These are phyloP conservation scores for Barypeithes pellucidus DNA, from an alignment of 2,888 invertebrate genomes.

Conservation along the genomic window DNA sequence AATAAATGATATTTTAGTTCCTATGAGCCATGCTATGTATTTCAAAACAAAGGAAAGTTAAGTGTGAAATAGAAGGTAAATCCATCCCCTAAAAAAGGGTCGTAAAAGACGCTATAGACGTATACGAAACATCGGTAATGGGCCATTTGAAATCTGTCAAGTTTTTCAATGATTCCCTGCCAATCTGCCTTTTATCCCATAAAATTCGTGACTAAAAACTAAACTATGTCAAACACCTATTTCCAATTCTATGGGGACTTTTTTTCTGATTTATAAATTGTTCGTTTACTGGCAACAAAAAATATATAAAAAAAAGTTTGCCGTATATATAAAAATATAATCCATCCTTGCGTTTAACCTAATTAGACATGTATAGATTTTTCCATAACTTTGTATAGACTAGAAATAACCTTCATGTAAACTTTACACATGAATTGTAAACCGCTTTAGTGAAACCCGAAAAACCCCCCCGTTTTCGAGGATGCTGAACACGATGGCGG, in stretches of 20 bases:
- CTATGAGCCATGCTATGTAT: constrained; percentile 21
- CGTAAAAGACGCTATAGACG: constrained; percentile 34
- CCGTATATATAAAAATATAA: no score
- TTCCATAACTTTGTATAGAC: no score
- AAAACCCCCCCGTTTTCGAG: no score
- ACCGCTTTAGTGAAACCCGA: no score
- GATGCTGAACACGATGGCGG: no score
- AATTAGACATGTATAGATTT: no score
- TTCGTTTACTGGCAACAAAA: not conserved
- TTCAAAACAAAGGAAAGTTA: constrained; percentile 24
- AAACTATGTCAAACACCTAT: constrained; percentile 38
- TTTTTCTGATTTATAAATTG: not conserved
- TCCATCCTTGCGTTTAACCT: no score
- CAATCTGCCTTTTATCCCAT: constrained; percentile 46
- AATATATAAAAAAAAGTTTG: not conserved
- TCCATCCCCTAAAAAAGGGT: constrained; percentile 27
- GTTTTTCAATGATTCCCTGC: constrained; percentile 49
- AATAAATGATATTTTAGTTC: constrained; percentile 21
- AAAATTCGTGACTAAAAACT: constrained; percentile 50
- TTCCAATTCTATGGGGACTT: constrained; percentile 1
- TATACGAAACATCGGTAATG: constrained; percentile 42
- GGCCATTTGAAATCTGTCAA: constrained; percentile 50
- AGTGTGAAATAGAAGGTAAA: constrained; percentile 43
- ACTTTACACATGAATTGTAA: no score
- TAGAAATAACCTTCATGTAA: no score